These are phyloP conservation scores for Saccostrea echinata DNA, from an alignment of 1,140 invertebrate species.

Conservation along the genomic window DNA sequence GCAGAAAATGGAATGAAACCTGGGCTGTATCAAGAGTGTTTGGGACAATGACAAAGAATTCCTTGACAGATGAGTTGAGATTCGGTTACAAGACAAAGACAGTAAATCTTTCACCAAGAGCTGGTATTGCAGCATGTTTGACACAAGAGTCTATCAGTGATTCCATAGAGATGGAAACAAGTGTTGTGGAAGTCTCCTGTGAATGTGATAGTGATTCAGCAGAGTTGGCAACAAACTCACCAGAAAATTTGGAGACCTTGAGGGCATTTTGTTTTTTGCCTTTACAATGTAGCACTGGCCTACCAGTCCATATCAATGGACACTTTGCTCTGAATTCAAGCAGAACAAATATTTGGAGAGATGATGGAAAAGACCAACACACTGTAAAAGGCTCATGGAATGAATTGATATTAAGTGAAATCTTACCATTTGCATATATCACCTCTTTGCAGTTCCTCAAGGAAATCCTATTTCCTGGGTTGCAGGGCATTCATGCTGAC, in stretches of 20 bases:
- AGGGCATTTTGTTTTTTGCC: conserved; percentile 76
- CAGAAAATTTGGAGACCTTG: background rate
- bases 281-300: conserved; percentile 69
- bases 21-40: conserved; percentile 15
- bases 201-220: background rate
- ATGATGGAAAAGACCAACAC: background rate
- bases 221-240: background rate
- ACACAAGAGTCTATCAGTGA: background rate
- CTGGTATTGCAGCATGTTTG: conserved; percentile 67
- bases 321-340: conserved; percentile 73
- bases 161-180: background rate
- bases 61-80: conserved; percentile 29
- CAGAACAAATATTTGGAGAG: conserved; percentile 60
- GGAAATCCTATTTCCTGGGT: background rate
- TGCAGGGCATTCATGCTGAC: background rate
- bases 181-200: no score
- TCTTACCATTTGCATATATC: conserved; percentile 68
- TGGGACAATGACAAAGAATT: background rate
- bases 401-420: conserved; percentile 58
- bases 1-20: background rate
- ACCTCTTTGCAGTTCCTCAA: conserved; percentile 52
- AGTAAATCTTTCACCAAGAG: conserved; percentile 67
- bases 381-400: conserved; percentile 66
- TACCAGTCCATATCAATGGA: conserved; percentile 77
- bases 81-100: conserved; percentile 55